Evolutionary conservation across 1,140 invertebrate genomes (phyloP), one percentile per base, ranked within the genome.

Genomic region (Ceratina calcarata): DNA sequence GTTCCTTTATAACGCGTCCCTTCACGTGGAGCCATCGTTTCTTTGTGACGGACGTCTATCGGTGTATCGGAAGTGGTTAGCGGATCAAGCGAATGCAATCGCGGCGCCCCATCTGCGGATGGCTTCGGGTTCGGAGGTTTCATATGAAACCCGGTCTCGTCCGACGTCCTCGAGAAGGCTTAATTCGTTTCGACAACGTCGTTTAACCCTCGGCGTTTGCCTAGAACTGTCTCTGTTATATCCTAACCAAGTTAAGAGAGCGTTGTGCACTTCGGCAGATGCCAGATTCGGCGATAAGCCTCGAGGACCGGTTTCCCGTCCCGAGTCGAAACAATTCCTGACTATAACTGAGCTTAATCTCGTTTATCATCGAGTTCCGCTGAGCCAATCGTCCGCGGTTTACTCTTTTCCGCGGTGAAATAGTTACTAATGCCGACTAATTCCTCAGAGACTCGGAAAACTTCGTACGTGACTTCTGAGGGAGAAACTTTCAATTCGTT

Each of bases 141-240:
- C 61, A 61, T 49, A 72, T 66, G 81, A 77, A 81, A 86, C 67
- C 32, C 83, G 85, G 60, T 72, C 69, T 64, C 22, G 79, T 66
- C 13, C 62, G 57, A 62, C 60, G 27, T 77, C 58, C 53, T 62
- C n/a, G 15, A 13, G n/a, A 71, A 68, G 71, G 66, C 80, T 82
- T 90, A 88, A 90, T 89, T 89, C 81, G 83, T 86, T 89, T 87
- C 83, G 89, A 89, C 89, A 67, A 75, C 78, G 64, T 68, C 70
- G 85, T 84, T 90, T 83, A 86, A 90, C 83, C 86, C 80, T 72
- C 76, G 68, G 62, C 22, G 55, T 65, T 32, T 55, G 13, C 27
- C 75, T 57, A 64, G 27, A 20, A 64, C 75, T n/a, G 69, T 79
- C 78, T 78, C 80, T 80, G 53, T 83, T 85, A 83, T 80, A 86